phyloP scores from a whole-genome alignment of 2,113 vertebrate species.

The Lycaon pictus region DNA sequence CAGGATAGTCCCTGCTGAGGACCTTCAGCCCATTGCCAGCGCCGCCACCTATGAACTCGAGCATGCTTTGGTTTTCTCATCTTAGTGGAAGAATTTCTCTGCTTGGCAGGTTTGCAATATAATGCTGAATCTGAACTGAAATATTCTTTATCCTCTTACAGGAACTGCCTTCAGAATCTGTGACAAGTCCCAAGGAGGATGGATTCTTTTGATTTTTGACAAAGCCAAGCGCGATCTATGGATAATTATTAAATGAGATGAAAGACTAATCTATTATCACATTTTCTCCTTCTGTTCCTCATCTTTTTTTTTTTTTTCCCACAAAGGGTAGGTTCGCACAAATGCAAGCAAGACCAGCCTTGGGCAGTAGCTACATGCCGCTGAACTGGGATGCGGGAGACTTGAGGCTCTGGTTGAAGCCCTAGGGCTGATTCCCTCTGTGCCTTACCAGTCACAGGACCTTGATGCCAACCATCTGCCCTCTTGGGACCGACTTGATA shows the following conservation, averaged over 20 bases:
- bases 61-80: not conserved
- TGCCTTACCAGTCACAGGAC: fast-evolving
- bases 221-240: not conserved
- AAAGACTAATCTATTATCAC: no score
- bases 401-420: no score
- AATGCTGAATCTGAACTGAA: not conserved
- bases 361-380: not conserved
- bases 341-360: not conserved
- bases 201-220: no score
- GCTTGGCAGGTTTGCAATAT: not conserved
- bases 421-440: not conserved
- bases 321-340: not conserved
- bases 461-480: fast-evolving
- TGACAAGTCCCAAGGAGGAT: no score
- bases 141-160: not conserved
- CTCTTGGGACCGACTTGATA: no score
- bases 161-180: no score
- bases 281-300: not conserved
- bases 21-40: not conserved
- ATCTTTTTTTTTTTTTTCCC: no score
- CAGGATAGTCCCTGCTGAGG: not conserved
- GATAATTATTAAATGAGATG: not conserved
- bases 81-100: not conserved
- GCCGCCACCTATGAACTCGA: not conserved
- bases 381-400: no score